These are phyloP conservation scores for Pemphredon lugubris DNA, from an alignment of 2,888 invertebrate genomes.

Conservation along the genomic window DNA sequence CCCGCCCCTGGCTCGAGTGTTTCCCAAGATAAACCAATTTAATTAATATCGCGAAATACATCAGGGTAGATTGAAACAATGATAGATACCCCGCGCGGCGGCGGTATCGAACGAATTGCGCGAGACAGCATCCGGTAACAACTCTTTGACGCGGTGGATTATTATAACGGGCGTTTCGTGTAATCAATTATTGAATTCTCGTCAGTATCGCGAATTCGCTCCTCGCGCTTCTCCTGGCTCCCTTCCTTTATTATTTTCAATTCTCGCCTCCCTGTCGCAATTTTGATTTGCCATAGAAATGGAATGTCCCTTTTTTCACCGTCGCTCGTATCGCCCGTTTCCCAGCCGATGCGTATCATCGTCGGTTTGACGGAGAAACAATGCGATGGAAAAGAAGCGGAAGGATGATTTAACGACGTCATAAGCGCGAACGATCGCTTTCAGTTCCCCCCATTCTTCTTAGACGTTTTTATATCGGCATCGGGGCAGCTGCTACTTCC, in stretches of 20 bases:
- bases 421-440: constrained; percentile 29
- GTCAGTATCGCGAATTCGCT: too few relatives aligned
- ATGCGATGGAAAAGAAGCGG: not conserved
- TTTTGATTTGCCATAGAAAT: too few relatives aligned
- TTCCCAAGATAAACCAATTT: constrained; percentile 66
- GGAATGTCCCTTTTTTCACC: too few relatives aligned
- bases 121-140: constrained; percentile 23
- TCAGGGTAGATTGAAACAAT: constrained; percentile 35
- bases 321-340: too few relatives aligned
- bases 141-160: constrained; percentile 27
- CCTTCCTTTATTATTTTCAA: too few relatives aligned
- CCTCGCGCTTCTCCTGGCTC: too few relatives aligned
- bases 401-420: constrained; percentile 35
- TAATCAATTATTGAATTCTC: constrained; percentile 3
- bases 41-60: constrained; percentile 61
- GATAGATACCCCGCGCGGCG: constrained; percentile 33
- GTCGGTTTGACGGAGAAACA: too few relatives aligned
- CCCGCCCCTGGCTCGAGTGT: constrained; percentile 14
- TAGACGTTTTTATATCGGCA: constrained; percentile 36
- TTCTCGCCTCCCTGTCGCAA: too few relatives aligned
- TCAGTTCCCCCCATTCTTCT: constrained; percentile 32
- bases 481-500: constrained; percentile 44
- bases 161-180: not conserved
- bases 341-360: too few relatives aligned
- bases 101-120: constrained; percentile 36